phyloP scores from a whole-genome alignment of 2,888 invertebrate species.

The Philereme transversata region DNA sequence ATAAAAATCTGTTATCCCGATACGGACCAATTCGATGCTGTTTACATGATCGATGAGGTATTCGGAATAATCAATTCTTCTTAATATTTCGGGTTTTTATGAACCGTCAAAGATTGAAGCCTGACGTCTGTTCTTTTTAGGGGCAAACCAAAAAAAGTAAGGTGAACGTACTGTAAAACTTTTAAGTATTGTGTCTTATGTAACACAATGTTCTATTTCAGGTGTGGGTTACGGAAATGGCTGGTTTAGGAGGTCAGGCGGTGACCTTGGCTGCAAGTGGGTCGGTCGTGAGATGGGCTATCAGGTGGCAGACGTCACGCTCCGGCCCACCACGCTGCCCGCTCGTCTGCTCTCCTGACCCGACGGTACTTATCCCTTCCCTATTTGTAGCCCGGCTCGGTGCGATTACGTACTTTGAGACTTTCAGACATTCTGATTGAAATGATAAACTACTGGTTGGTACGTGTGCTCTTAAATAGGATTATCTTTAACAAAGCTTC shows the following conservation, averaged over 20 bases:
- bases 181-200: conserved; percentile 11
- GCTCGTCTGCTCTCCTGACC: conserved; percentile 31
- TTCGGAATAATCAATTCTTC: conserved; percentile 46
- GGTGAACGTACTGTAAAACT: conserved; percentile 22
- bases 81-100: conserved; percentile 40
- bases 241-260: conserved; percentile 76
- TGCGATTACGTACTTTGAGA: conserved; percentile 16
- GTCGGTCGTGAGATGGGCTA: conserved; percentile 82
- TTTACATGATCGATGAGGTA: conserved; percentile 53
- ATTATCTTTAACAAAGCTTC: conserved; percentile 21
- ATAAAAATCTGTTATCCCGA: conserved; percentile 33
- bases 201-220: conserved; percentile 50
- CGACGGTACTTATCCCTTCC: conserved; percentile 32
- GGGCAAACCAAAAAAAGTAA: conserved; percentile 12
- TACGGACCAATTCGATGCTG: conserved; percentile 40
- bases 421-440: conserved; percentile 24
- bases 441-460: conserved; percentile 24
- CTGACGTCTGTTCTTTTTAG: conserved; percentile 24
- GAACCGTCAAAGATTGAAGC: conserved; percentile 29
- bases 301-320: conserved; percentile 82
- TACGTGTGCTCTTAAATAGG: conserved; percentile 4
- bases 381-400: conserved; percentile 23
- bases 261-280: conserved; percentile 80
- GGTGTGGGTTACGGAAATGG: conserved; percentile 61
- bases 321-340: conserved; percentile 55